phyloP scores from a whole-genome alignment of 1,140 invertebrate species.

The Telenomus remus region DNA sequence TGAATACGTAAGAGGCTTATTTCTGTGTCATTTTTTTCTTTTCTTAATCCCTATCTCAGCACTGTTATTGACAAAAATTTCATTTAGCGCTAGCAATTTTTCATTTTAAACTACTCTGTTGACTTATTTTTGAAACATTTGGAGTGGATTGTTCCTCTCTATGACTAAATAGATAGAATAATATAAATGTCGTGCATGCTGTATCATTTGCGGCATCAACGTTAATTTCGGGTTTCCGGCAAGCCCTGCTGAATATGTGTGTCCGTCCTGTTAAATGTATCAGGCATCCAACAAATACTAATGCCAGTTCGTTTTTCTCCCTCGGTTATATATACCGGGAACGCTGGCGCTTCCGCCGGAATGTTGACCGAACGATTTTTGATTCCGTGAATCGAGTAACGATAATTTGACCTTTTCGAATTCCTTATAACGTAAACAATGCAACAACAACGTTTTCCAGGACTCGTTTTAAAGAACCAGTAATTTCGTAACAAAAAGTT shows the following conservation, averaged over 20 bases:
- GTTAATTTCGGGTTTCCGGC: conserved; percentile 38
- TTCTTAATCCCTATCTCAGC: conserved; percentile 3
- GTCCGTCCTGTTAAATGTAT: conserved; percentile 25
- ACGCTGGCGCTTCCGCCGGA: conserved; percentile 31
- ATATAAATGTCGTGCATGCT: conserved; percentile 2
- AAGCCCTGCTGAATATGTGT: conserved; percentile 23
- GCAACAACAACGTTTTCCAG: too few relatives aligned
- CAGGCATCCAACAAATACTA: conserved; percentile 9
- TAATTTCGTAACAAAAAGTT: too few relatives aligned
- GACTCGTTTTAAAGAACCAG: too few relatives aligned
- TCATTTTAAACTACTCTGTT: too few relatives aligned
- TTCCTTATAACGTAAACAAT: conserved; percentile 32
- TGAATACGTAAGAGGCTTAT: conserved; percentile 33
- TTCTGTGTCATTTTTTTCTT: background rate
- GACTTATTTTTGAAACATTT: background rate
- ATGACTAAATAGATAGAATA: background rate
- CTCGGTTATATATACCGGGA: conserved; percentile 16
- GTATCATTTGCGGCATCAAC: conserved; percentile 9
- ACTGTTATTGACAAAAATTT: background rate
- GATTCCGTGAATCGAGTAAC: conserved; percentile 35
- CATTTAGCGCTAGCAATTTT: too few relatives aligned
- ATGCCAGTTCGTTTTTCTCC: conserved; percentile 33
- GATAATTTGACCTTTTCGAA: conserved; percentile 31
- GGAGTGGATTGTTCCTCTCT: background rate
- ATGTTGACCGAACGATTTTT: conserved; percentile 43